A percentile compares a stretch with the other conserved stretches of the same genome.
phyloP scores from a whole-genome alignment of 2,888 invertebrate genomes.

The Darwinula stevensoni region DNA sequence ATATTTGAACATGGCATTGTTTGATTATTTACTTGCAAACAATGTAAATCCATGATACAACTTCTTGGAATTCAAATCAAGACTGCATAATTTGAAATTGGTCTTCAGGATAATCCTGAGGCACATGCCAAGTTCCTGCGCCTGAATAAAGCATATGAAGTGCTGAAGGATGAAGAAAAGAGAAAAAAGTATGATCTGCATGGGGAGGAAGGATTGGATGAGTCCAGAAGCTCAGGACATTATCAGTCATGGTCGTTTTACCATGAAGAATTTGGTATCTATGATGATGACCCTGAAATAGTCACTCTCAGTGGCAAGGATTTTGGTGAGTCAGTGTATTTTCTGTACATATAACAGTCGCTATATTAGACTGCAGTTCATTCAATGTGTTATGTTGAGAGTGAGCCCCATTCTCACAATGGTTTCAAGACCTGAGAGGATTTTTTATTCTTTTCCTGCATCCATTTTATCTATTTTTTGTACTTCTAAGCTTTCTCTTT shows the following conservation, averaged over 20 bases:
- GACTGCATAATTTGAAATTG: too few relatives aligned
- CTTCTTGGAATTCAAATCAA: neutral
- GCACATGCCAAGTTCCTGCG: constrained; percentile 44
- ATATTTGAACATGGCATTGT: too few relatives aligned
- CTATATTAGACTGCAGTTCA: neutral
- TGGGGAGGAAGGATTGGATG: constrained; percentile 35
- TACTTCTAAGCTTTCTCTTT: too few relatives aligned
- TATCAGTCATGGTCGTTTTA: constrained; percentile 58
- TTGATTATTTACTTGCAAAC: too few relatives aligned
- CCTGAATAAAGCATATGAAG: constrained; percentile 56
- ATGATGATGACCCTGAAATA: constrained; percentile 53
- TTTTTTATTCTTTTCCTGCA: too few relatives aligned
- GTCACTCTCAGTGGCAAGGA: constrained; percentile 38
- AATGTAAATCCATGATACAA: too few relatives aligned
- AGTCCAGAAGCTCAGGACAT: constrained; percentile 25
- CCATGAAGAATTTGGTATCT: constrained; percentile 47
- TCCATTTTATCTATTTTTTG: neutral
- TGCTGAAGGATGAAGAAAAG: constrained; percentile 46
- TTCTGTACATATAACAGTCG: neutral
- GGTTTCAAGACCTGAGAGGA: too few relatives aligned
- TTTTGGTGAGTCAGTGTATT: constrained; percentile 28
- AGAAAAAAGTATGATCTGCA: constrained; percentile 45
- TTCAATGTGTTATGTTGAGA: too few relatives aligned
- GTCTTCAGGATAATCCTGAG: constrained; percentile 31
- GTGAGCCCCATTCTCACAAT: too few relatives aligned